phyloP scores from a whole-genome alignment of 2,888 invertebrate species.

The Caenorhabditis macrosperma region DNA sequence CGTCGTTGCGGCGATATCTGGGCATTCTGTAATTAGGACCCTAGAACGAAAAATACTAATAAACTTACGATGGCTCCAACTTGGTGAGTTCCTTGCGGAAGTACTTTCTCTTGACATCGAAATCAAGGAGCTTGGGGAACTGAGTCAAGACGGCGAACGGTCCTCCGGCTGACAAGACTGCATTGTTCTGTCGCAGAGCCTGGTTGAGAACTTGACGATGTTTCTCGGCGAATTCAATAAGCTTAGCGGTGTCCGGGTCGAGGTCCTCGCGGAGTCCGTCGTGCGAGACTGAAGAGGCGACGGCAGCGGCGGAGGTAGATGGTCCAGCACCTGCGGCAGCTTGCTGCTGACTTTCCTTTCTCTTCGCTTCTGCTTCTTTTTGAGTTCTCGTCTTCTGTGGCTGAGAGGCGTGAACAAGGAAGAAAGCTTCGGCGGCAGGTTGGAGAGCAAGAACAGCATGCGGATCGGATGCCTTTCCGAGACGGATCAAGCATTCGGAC shows the following conservation, averaged over 20 bases:
- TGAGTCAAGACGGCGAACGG: slow-evolving; percentile 91
- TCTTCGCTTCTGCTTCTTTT: slow-evolving; percentile 47
- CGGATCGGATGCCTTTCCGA: slow-evolving; percentile 90
- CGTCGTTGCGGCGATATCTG: slow-evolving; percentile 85
- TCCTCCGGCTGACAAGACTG: slow-evolving; percentile 84
- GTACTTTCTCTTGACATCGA: slow-evolving; percentile 91
- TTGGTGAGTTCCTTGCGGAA: slow-evolving; percentile 91
- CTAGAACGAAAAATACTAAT: neutral
- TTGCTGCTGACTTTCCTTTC: slow-evolving; percentile 35
- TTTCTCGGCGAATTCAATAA: slow-evolving; percentile 90
- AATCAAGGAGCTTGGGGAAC: slow-evolving; percentile 90
- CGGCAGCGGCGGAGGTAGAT: slow-evolving; percentile 17
- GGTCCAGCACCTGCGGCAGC: slow-evolving; percentile 20
- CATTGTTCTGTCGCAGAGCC: slow-evolving; percentile 86
- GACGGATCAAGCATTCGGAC: slow-evolving; percentile 87
- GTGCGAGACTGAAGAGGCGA: slow-evolving; percentile 39
- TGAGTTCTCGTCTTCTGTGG: slow-evolving; percentile 5
- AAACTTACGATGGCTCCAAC: slow-evolving; percentile 84
- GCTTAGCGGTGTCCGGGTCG: slow-evolving; percentile 86
- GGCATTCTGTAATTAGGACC: slow-evolving; percentile 32
- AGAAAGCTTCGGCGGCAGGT: slow-evolving; percentile 92
- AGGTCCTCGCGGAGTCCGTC: slow-evolving; percentile 73
- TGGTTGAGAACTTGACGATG: slow-evolving; percentile 92
- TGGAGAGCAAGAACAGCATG: slow-evolving; percentile 90
- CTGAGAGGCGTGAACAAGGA: slow-evolving; percentile 87